Evolutionary conservation across 30 jellyfish, hydroid and myxozoan genomes (phyloP).

Genomic region (Aurelia aurita): DNA sequence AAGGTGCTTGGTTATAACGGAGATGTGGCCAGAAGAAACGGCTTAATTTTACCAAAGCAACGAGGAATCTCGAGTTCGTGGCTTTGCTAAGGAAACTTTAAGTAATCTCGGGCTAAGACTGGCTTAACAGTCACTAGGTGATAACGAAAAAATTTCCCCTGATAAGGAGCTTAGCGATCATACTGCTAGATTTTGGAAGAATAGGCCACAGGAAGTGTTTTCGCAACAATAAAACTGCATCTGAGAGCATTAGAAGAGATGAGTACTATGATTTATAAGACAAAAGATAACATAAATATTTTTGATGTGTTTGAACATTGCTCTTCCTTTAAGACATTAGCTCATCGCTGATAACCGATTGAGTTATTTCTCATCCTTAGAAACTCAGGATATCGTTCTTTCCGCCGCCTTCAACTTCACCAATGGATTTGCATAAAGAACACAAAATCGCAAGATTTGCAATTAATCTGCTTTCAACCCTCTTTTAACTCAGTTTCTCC

Average conservation of each 20-base stretch:
- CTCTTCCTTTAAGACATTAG: constrained; percentile 38
- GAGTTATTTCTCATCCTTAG: constrained; percentile 27
- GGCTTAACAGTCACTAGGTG: constrained; percentile 1
- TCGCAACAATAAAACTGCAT: constrained; percentile 20
- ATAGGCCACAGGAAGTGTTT: constrained; percentile 9
- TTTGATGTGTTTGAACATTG: constrained; percentile 24
- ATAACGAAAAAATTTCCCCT: background rate
- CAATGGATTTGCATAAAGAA: constrained; percentile 41
- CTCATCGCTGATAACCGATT: constrained; percentile 25
- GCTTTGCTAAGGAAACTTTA: background rate
- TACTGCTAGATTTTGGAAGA: background rate
- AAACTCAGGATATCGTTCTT: constrained; percentile 55
- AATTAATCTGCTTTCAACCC: constrained; percentile 28
- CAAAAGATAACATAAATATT: constrained; percentile 47
- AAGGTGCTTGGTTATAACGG: background rate
- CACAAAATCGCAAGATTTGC: constrained; percentile 20
- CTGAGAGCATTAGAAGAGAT: constrained; percentile 29
- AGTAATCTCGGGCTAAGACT: background rate
- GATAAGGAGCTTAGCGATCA: background rate
- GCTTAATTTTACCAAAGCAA: background rate
- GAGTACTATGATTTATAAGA: constrained; percentile 36
- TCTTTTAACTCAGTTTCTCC: constrained; percentile 1
- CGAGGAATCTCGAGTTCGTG: background rate
- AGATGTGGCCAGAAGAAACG: background rate
- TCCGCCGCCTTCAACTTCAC: constrained; percentile 58